Percentiles rank a stretch among this genome's conserved stretches.
Conservation (phyloP, 2,888 invertebrate species). For the Microctonus hyperodae region DNA sequence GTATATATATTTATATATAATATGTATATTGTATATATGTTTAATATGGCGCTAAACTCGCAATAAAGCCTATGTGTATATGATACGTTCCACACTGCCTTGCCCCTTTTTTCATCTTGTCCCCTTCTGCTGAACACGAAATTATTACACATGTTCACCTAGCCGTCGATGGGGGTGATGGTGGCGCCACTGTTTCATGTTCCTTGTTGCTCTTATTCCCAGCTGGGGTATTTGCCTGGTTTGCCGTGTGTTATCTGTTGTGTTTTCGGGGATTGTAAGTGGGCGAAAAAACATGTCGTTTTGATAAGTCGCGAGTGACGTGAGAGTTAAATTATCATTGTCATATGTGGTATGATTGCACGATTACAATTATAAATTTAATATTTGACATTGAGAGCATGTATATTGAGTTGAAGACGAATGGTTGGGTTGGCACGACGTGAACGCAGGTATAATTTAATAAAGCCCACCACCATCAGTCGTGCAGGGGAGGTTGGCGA, state of each 20-base stretch:
- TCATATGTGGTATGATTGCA: background rate
- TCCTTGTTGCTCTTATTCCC: constrained; percentile 56
- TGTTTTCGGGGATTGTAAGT: constrained; percentile 52
- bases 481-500: constrained; percentile 52
- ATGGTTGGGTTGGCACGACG: constrained; percentile 29
- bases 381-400: constrained; percentile 7
- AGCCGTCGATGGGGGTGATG: constrained; percentile 17
- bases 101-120: background rate
- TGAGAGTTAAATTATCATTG: constrained; percentile 14
- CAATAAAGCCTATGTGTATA: background rate
- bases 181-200: constrained; percentile 14
- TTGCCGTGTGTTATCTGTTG: constrained; percentile 54
- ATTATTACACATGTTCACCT: constrained; percentile 12
- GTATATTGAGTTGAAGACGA: constrained; percentile 2
- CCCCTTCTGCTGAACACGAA: background rate
- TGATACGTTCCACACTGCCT: background rate
- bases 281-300: constrained; percentile 49
- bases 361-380: background rate
- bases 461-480: constrained; percentile 42
- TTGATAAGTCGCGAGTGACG: constrained; percentile 40
- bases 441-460: constrained; percentile 46
- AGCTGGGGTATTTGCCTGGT: constrained; percentile 49
- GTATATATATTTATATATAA: background rate
- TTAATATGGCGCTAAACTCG: background rate
- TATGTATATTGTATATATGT: too few species aligned